phyloP scores from a whole-genome alignment of 2,888 invertebrate species.

The Ashinkailepas kermadecensis region DNA sequence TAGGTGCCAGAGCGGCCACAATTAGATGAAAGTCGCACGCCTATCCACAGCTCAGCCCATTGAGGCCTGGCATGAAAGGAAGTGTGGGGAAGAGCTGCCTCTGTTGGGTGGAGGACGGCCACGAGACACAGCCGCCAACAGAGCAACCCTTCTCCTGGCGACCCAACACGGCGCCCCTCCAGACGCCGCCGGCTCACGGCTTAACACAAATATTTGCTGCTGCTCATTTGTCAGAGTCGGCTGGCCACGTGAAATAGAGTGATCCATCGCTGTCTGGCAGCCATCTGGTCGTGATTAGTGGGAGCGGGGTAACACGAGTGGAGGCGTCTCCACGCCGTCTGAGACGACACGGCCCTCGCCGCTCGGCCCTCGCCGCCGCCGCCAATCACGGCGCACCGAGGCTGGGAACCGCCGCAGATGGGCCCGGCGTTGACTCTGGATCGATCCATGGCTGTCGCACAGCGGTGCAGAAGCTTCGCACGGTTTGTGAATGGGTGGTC shows the following conservation, averaged over 20 bases:
- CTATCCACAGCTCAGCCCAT: too few relatives aligned
- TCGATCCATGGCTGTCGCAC: too few relatives aligned
- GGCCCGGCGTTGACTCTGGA: too few relatives aligned
- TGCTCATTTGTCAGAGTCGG: neutral
- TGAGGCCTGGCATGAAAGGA: too few relatives aligned
- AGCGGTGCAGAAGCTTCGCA: too few relatives aligned
- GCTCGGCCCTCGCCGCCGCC: neutral
- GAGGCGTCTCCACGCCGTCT: neutral
- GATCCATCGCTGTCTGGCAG: neutral
- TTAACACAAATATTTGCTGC: slow-evolving; percentile 8
- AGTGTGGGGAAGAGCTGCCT: too few relatives aligned
- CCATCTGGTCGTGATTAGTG: neutral
- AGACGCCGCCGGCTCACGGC: neutral
- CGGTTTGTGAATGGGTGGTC: too few relatives aligned
- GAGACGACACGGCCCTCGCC: neutral
- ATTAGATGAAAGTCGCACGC: too few relatives aligned
- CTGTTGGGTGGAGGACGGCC: too few relatives aligned
- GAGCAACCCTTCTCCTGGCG: neutral
- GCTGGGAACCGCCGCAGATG: too few relatives aligned
- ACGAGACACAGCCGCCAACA: neutral
- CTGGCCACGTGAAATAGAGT: neutral
- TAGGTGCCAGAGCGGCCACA: too few relatives aligned
- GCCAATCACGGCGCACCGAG: too few relatives aligned
- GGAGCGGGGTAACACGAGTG: neutral
- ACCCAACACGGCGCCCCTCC: neutral